Evolutionary conservation across 2,113 vertebrate genomes (phyloP), one percentile per base, ranked within the genome.

Genomic region (Scalopus aquaticus): DNA sequence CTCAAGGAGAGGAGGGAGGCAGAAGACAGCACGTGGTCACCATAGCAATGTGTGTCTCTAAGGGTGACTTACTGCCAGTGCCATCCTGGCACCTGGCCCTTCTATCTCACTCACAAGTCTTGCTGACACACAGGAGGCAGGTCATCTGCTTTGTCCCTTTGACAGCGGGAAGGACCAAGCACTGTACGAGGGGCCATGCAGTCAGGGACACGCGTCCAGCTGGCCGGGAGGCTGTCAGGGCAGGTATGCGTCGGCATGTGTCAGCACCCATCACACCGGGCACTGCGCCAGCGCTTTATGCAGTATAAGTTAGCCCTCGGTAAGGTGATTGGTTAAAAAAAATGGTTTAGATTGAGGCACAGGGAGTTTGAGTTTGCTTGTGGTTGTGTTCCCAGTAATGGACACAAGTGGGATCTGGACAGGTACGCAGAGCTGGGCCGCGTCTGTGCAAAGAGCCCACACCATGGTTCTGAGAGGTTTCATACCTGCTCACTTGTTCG

Each of bases 231-330:
- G 49, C 49, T 85, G n/a, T 16, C 49, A 51, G 16, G 49, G 49
- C 15, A 51, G 49, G 49, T 26, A 4, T 6, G 28, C n/a, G n/a
- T n/a, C n/a, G n/a, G n/a, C 2, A 2, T 64, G 44, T 0, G 1
- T 82, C 78, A n/a, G 51, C 84, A 88, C 60, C 64, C 54, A 44
- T 42, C 76, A 76, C 60, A 19, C 46, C n/a, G 22, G 7, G 15
- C 30, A 4, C 44, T 62, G 44, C 60, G 64, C 56, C 35, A 42
- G 16, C 9, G 35, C 16, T 54, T 88, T 65, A 56, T 74, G 58
- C 17, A 5, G 5, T 73, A 30, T 39, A 79, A 83, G 74, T 65
- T 10, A 73, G 60, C 37, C n/a, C n/a, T 42, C 64, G 39, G 20
- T 46, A 28, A 69, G 15, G 24, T 30, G 77, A 51, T 82, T 80